These are phyloP conservation scores for Harmothoe impar DNA, from an alignment of 2,888 invertebrate species.

Conservation along the genomic window DNA sequence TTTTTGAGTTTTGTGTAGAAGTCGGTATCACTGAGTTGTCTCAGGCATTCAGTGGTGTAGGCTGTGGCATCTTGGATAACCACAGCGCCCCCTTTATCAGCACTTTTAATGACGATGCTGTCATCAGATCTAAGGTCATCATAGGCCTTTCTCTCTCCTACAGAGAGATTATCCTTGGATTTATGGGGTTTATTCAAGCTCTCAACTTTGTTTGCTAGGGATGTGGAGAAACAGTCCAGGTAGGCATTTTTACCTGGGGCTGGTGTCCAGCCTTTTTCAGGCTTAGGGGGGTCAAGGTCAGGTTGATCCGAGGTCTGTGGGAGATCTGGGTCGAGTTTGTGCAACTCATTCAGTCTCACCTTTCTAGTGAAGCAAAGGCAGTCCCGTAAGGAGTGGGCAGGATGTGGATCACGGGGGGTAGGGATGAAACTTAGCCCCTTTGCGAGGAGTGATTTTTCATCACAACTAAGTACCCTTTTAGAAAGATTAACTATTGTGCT, in stretches of 20 bases:
- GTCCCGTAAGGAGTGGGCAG: too few species aligned
- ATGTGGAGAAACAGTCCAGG: background rate
- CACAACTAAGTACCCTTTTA: too few species aligned
- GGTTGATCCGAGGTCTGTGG: too few species aligned
- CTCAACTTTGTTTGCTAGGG: background rate
- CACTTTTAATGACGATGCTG: background rate
- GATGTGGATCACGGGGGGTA: too few species aligned
- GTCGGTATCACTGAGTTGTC: background rate
- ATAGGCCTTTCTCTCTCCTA: background rate
- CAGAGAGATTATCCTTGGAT: background rate
- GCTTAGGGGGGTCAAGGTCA: too few species aligned
- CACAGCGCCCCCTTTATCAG: background rate
- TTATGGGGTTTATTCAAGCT: background rate
- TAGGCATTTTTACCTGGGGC: background rate
- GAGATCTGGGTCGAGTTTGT: too few species aligned
- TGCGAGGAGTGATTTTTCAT: too few species aligned
- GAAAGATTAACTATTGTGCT: too few species aligned
- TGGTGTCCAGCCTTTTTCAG: background rate
- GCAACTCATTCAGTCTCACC: too few species aligned
- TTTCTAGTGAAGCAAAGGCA: too few species aligned
- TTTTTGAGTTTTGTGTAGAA: background rate
- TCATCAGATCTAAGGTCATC: background rate
- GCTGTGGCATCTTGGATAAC: background rate
- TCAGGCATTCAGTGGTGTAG: background rate
- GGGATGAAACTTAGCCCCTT: too few species aligned